Conservation (phyloP, 1,140 invertebrate species). For the Aphis gossypii region DNA sequence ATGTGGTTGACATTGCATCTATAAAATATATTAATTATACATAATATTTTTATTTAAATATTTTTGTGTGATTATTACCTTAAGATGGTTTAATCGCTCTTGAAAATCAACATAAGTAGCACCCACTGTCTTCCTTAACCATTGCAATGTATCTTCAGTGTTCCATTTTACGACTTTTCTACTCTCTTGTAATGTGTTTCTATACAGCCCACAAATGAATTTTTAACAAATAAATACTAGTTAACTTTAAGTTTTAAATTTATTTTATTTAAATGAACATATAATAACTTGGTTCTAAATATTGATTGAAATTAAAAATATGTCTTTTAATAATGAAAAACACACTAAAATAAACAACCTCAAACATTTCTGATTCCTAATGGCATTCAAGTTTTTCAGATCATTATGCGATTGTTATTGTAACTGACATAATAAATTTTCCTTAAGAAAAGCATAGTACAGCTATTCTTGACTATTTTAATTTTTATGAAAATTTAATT, state of each 20-base stretch:
- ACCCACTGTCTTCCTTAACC: constrained; percentile 91
- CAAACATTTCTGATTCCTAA: too few relatives aligned
- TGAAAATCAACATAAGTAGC: constrained; percentile 96
- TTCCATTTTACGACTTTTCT: constrained; percentile 98
- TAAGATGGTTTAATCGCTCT: constrained; percentile 76
- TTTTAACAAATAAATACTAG: background rate
- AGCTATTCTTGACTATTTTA: background rate
- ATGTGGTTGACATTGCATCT: constrained; percentile 94
- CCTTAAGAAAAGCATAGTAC: too few relatives aligned
- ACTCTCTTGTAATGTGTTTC: constrained; percentile 90
- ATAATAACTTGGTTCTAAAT: background rate
- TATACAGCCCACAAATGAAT: constrained; percentile 60
- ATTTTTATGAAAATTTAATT: background rate
- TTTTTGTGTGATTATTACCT: constrained; percentile 65
- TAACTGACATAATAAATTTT: too few relatives aligned
- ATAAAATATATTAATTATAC: constrained; percentile 61
- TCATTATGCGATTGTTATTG: too few relatives aligned
- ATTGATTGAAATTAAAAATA: background rate
- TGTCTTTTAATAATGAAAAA: background rate
- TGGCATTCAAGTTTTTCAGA: too few relatives aligned
- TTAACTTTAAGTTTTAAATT: background rate
- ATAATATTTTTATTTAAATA: background rate
- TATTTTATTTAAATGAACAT: background rate
- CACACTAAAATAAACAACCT: background rate
- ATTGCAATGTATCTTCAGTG: constrained; percentile 95